A percentile compares a stretch with the other conserved stretches of the same genome.
phyloP scores from a whole-genome alignment of 2,888 invertebrate species.

The Cheilosia urbana region DNA sequence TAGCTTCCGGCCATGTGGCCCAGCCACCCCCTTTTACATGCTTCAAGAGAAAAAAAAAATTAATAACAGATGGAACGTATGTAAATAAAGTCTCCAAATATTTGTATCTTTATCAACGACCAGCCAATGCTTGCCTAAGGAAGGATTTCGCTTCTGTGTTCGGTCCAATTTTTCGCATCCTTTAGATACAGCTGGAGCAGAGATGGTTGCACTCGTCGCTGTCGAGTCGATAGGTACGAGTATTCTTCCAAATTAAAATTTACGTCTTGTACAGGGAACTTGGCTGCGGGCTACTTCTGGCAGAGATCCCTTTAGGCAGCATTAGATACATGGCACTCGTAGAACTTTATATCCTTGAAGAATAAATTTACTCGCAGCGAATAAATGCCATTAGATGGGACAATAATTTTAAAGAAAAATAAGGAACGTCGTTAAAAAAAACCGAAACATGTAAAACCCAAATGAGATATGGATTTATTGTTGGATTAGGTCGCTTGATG shows the following conservation, averaged over 20 bases:
- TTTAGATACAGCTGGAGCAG: neutral
- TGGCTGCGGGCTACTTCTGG: conserved; percentile 65
- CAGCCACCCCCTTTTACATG: conserved; percentile 30
- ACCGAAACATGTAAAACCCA: neutral
- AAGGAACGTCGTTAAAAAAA: conserved; percentile 3
- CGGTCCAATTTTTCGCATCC: conserved; percentile 23
- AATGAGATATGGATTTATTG: conserved; percentile 51
- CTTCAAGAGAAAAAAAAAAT: conserved; percentile 44
- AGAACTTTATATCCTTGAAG: conserved; percentile 23
- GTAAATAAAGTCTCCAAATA: conserved; percentile 68
- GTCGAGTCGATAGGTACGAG: neutral
- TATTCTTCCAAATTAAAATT: conserved; percentile 69
- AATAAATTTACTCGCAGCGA: conserved; percentile 56
- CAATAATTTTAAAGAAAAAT: conserved; percentile 38
- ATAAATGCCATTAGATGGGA: conserved; percentile 49
- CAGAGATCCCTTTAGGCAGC: conserved; percentile 37
- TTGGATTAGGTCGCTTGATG: conserved; percentile 52
- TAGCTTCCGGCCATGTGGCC: conserved; percentile 44
- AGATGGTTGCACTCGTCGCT: conserved; percentile 22
- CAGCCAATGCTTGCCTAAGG: conserved; percentile 52
- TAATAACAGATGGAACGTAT: conserved; percentile 68
- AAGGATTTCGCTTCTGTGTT: conserved; percentile 61
- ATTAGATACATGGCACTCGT: conserved; percentile 43
- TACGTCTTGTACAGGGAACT: conserved; percentile 62
- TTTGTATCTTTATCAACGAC: conserved; percentile 66